Evolutionary conservation across 2,113 vertebrate genomes (phyloP), one percentile per base, ranked within the genome.

Genomic region (Astur gentilis): DNA sequence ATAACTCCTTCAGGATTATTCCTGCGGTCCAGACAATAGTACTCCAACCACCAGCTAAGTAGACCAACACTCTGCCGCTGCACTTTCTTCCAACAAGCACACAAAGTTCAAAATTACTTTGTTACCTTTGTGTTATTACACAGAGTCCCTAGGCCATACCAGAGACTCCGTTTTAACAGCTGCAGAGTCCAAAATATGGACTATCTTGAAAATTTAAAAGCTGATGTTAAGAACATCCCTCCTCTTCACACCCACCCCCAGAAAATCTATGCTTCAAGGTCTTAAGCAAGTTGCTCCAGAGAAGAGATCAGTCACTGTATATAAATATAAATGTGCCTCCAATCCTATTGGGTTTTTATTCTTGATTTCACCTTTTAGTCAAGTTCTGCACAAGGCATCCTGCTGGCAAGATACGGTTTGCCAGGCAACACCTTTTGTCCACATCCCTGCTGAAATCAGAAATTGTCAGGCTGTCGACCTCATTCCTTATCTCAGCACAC

Each of bases 191-290:
- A 76, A 83, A 83, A 50, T 5, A 65, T 2, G 5, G 42, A 66
- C 23, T 45, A 27, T 11, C 23, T 6, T 19, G 14, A 71, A 84
- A 75, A 75, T 40, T 54, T 25, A 79, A 36, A 71, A 71, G 11
- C 5, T 88, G 16, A 62, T 36, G 11, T 61, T 34, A 76, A 66
- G 9, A 77, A 26, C 5, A 55, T 83, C 1, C 1, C 7, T 66
- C 3, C 16, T 13, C 3, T 44, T 60, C 40, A 32, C 2, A 42
- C 6, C 3, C 3, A 44, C 2, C 3, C 2, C 17, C 9, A 25
- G 8, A 9, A 81, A n/a, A 60, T 4, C 17, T 26, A 7, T 15
- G 12, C 29, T 58, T 66, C 20, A 49, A 55, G 4, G 10, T 90
- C 45, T 50, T 55, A 36, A 58, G 9, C 7, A 66, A 71, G 52